Evolutionary conservation across 2,113 vertebrate genomes (phyloP).

Genomic region (Ctenomys sociabilis): DNA sequence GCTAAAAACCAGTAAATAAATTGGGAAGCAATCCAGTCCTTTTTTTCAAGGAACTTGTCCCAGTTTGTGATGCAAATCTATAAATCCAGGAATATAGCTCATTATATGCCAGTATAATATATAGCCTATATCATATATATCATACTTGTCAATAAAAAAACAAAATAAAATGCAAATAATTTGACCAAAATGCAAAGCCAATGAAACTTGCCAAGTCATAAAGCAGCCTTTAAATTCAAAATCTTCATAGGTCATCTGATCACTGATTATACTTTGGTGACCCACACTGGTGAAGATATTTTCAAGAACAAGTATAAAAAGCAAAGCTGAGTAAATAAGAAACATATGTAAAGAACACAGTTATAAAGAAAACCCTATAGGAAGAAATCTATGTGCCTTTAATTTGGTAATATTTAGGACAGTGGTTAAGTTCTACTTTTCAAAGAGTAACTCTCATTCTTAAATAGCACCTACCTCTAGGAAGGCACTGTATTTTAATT

Average conservation of each 20-base stretch:
- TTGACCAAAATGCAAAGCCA: not conserved
- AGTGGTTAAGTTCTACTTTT: constrained; percentile 30
- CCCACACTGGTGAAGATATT: not conserved
- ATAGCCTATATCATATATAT: too few species aligned
- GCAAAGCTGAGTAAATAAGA: not conserved
- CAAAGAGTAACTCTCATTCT: constrained; percentile 30
- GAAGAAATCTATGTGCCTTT: not conserved
- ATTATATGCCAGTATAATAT: too few species aligned
- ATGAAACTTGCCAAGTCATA: not conserved
- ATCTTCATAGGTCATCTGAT: not conserved
- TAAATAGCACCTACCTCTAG: not conserved
- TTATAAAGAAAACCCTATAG: not conserved
- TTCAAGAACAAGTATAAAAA: not conserved
- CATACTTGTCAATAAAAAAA: not conserved
- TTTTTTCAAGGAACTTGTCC: not conserved
- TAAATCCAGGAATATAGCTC: not conserved
- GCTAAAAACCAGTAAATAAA: constrained; percentile 2
- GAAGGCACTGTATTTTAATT: constrained; percentile 12
- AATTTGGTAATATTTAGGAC: constrained; percentile 32
- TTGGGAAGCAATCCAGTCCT: not conserved
- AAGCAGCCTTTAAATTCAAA: not conserved
- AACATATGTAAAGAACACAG: not conserved
- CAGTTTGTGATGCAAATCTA: not conserved
- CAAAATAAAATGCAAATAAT: not conserved
- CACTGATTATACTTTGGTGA: not conserved